Evolutionary conservation across 2,888 invertebrate genomes (phyloP).

Genomic region (Epinotia brunnichana): DNA sequence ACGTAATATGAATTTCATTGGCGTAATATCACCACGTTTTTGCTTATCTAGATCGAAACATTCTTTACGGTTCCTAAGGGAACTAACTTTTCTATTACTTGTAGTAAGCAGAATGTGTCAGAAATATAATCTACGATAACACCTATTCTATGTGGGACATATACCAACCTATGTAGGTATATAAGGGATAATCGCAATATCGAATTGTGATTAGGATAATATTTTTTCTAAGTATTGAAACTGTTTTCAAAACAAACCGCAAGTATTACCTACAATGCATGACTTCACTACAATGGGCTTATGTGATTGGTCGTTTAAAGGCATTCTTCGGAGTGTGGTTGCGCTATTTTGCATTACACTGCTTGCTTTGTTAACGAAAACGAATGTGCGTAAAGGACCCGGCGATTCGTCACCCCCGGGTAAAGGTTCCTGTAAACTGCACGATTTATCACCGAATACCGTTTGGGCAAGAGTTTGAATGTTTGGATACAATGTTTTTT

Average conservation of each 20-base stretch:
- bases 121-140: not conserved
- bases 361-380: slow-evolving; percentile 26
- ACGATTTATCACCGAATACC: slow-evolving; percentile 16
- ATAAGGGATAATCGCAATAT: not conserved
- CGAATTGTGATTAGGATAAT: slow-evolving; percentile 1
- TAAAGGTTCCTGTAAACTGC: slow-evolving; percentile 22
- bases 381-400: slow-evolving; percentile 39
- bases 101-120: not conserved
- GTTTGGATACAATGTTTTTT: not conserved
- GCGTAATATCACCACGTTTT: not conserved
- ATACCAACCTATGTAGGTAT: too few relatives aligned
- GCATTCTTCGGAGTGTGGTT: slow-evolving; percentile 14
- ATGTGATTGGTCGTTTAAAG: slow-evolving; percentile 5
- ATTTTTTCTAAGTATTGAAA: not conserved
- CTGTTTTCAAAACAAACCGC: not conserved
- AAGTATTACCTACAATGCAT: not conserved
- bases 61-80: slow-evolving; percentile 10
- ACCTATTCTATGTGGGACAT: not conserved
- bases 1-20: not conserved
- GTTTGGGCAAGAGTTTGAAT: not conserved
- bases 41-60: not conserved
- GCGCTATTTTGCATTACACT: slow-evolving; percentile 40
- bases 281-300: not conserved
- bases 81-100: not conserved
- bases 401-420: slow-evolving; percentile 33